These are phyloP conservation scores for Drosophila sp. DNA, from an alignment of 1,140 invertebrate species.

Conservation along the genomic window DNA sequence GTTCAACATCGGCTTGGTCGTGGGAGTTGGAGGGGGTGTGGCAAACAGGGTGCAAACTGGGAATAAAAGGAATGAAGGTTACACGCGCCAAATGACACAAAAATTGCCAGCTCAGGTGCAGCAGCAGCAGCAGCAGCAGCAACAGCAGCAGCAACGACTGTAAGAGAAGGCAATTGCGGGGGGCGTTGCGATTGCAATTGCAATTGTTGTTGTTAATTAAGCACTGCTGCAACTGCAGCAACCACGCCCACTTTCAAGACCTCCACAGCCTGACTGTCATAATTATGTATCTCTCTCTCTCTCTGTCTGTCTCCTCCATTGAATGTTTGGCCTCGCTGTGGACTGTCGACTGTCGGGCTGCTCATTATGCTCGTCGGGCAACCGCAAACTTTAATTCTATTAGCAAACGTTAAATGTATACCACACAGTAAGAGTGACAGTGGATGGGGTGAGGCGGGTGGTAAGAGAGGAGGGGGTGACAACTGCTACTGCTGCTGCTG, in stretches of 20 bases:
- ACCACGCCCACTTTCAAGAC: constrained; percentile 25
- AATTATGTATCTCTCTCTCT: constrained; percentile 47
- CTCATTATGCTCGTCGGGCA: constrained; percentile 59
- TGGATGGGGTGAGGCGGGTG: neutral
- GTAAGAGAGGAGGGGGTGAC: constrained; percentile 1
- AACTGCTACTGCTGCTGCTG: constrained; percentile 22
- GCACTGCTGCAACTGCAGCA: constrained; percentile 46
- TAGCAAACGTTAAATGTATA: constrained; percentile 80
- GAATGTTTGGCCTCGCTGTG: constrained; percentile 10
- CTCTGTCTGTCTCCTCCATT: neutral
- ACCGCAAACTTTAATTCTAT: constrained; percentile 82
- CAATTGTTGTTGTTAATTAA: constrained; percentile 80
- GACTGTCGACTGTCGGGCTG: constrained; percentile 12
- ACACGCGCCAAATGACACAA: constrained; percentile 69
- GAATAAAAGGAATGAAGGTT: constrained; percentile 55
- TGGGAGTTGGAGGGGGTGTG: neutral
- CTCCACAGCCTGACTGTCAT: constrained; percentile 54
- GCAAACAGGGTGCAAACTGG: constrained; percentile 36
- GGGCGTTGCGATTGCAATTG: constrained; percentile 46
- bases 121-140: neutral
- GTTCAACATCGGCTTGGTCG: neutral
- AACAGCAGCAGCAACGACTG: no score
- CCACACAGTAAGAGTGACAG: constrained; percentile 19
- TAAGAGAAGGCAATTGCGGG: neutral
- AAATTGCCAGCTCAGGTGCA: constrained; percentile 70